Evolutionary conservation across 2,797 vertebrate species (phyloP), one percentile per base, ranked within the genome.

Genomic region (Sebastes diaconus): DNA sequence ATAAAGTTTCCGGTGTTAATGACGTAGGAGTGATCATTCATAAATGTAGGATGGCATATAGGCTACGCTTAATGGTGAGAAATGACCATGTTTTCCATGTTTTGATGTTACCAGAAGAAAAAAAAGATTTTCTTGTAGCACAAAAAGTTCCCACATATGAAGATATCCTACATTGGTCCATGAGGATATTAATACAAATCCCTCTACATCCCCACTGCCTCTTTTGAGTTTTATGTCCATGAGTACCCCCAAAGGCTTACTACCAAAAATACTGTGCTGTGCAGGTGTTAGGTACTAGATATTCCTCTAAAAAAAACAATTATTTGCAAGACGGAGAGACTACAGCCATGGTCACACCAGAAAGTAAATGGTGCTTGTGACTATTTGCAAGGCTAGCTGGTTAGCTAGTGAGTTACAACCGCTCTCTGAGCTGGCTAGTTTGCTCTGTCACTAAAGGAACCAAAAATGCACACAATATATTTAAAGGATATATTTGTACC

Each of bases 1-100:
- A 88, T 87, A 52, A 74, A 87, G 85, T 91, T 93, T 92, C 85
- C 84, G 84, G 85, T 79, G 84, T 80, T 77, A 85, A 81, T 92
- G 91, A 93, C 81, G 86, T 85, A 83, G 68, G 68, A 83, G 68
- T 70, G 79, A 87, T 85, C 81, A 75, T 80, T 92, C 84, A 86
- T 57, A 87, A 84, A 86, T 80, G 81, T 84, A 81, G 72, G 34
- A 77, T 25, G 22, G 71, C 59, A 58, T 65, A 66, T 73, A 84
- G 1, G 39, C 39, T 50, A 22, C 1, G 1, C 83, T 84, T 68
- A 77, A 89, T 76, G 68, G 79, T 87, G 72, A 90, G 81, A 89
- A 87, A 90, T 52, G 4, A 36, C 71, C 59, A 63, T 50, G 55
- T 85, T 89, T 91, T 91, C 88, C 85, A 85, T 79, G 75, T 90